Evolutionary conservation across 1,140 invertebrate species (phyloP).

Genomic region (Arion vulgaris): DNA sequence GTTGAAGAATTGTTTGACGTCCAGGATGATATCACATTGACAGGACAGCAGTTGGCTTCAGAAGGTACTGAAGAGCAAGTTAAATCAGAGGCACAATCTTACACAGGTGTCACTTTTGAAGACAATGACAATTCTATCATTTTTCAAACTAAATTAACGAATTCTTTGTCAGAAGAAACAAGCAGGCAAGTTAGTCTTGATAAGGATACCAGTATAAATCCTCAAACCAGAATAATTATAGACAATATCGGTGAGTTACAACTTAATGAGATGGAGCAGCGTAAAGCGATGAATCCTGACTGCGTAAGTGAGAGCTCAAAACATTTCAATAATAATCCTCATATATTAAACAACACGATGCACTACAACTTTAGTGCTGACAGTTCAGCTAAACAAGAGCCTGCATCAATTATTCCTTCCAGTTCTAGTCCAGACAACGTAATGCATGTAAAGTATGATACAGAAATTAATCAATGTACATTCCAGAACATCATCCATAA

Average conservation of each 20-base stretch:
- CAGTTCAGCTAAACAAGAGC: neutral
- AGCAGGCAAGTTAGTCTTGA: neutral
- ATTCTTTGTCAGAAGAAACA: neutral
- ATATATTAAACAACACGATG: neutral
- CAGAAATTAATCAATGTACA: neutral
- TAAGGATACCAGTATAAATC: neutral
- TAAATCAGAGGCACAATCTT: neutral
- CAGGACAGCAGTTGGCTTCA: neutral
- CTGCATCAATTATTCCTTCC: neutral
- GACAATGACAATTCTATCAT: neutral
- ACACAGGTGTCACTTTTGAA: neutral
- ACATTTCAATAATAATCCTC: neutral
- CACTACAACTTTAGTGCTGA: neutral
- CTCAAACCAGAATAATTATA: neutral
- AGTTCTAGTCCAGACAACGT: neutral
- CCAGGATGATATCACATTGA: neutral
- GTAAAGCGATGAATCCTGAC: neutral
- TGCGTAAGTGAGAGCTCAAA: neutral
- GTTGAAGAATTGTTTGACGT: neutral
- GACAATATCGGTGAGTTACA: neutral
- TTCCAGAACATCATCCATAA: neutral
- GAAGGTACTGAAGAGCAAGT: neutral
- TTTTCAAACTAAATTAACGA: neutral
- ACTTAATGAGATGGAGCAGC: neutral
- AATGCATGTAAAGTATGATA: neutral